These are phyloP conservation scores for Turritopsis rubra DNA, from an alignment of 30 jellyfish, hydroid and myxozoan genomes.

Conservation along the genomic window DNA sequence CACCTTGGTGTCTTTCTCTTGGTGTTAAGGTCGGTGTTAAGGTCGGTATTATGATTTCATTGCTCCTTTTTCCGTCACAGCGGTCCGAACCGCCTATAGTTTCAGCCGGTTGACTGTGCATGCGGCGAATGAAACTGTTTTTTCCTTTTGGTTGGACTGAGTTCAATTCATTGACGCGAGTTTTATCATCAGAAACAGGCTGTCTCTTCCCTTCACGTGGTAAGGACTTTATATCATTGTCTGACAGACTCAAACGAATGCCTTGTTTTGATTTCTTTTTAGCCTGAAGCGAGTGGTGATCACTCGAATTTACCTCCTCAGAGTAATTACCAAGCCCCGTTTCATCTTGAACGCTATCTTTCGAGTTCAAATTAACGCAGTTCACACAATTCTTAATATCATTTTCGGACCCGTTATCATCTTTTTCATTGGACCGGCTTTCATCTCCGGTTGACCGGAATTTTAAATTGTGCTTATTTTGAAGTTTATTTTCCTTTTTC, in stretches of 20 bases:
- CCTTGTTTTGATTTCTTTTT: neutral
- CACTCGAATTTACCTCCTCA: too few species aligned
- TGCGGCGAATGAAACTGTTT: neutral
- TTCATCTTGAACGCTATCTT: neutral
- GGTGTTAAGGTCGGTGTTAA: slow-evolving; percentile 34
- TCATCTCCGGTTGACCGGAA: neutral
- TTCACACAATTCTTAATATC: neutral
- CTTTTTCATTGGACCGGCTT: neutral
- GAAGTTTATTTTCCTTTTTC: neutral
- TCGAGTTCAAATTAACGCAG: neutral
- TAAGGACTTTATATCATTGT: neutral
- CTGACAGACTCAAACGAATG: neutral
- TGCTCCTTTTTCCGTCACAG: neutral
- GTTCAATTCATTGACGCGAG: neutral
- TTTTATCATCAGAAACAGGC: neutral
- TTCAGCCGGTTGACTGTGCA: neutral
- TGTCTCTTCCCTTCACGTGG: neutral
- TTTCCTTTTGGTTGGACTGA: neutral
- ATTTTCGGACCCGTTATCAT: neutral
- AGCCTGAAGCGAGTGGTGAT: too few species aligned
- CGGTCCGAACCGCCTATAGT: neutral
- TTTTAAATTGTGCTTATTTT: neutral
- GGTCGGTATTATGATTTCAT: neutral
- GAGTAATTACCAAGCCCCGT: neutral
- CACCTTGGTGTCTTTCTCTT: slow-evolving; percentile 66